A percentile compares a stretch with the other conserved stretches of the same genome.
phyloP scores from a whole-genome alignment of 2,888 invertebrate species.

The Pandemis corylana region DNA sequence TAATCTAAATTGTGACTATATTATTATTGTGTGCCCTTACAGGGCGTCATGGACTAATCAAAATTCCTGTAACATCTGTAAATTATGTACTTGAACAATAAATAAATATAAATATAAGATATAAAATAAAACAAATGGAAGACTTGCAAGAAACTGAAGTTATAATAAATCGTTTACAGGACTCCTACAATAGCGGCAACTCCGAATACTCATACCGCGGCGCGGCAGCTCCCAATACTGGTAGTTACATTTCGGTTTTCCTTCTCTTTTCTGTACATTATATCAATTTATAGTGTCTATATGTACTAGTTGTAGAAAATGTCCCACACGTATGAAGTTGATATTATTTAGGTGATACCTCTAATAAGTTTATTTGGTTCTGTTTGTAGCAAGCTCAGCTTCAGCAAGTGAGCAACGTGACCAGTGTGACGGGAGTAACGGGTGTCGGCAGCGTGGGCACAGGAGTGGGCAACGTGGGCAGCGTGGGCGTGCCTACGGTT shows the following conservation, averaged over 20 bases:
- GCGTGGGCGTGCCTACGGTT: slow-evolving; percentile 50
- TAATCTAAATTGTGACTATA: too few relatives aligned
- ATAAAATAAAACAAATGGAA: too few relatives aligned
- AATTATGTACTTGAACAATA: too few relatives aligned
- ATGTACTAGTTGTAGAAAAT: too few relatives aligned
- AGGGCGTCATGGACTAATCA: too few relatives aligned
- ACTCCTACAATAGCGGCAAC: slow-evolving; percentile 74
- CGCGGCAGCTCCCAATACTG: slow-evolving; percentile 88
- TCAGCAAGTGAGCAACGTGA: slow-evolving; percentile 79
- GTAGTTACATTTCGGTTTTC: slow-evolving; percentile 72
- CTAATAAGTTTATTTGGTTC: not conserved
- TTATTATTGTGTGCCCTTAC: too few relatives aligned
- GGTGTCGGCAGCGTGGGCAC: slow-evolving; percentile 59
- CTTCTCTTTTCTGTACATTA: not conserved
- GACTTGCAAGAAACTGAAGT: too few relatives aligned
- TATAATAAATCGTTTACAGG: slow-evolving; percentile 55
- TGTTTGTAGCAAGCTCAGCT: slow-evolving; percentile 87
- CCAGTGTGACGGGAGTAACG: slow-evolving; percentile 48
- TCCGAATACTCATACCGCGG: slow-evolving; percentile 73
- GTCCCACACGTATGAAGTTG: too few relatives aligned
- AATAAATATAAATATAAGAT: too few relatives aligned
- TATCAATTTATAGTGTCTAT: too few relatives aligned
- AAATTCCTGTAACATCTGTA: too few relatives aligned
- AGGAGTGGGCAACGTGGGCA: slow-evolving; percentile 55
- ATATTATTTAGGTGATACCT: too few relatives aligned